These are phyloP conservation scores for Prosopocoilus inquinatus DNA, from an alignment of 2,888 invertebrate genomes.

Conservation along the genomic window DNA sequence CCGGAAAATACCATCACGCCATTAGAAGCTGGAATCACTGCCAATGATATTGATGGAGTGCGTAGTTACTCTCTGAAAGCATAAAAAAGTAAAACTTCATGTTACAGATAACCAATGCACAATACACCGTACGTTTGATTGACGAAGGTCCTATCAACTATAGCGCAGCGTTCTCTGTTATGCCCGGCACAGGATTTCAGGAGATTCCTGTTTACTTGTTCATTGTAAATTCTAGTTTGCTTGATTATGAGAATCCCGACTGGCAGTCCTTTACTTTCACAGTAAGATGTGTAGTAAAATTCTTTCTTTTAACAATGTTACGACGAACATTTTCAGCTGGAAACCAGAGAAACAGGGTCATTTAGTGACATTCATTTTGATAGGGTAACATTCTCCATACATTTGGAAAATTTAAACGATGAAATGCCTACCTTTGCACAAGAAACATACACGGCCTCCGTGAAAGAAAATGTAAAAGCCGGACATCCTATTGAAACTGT, in stretches of 20 bases:
- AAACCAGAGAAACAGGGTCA: neutral
- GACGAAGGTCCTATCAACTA: constrained; percentile 33
- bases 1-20: constrained; percentile 52
- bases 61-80: constrained; percentile 7
- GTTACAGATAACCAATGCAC: constrained; percentile 59
- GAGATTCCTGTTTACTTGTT: constrained; percentile 58
- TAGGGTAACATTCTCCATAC: constrained; percentile 46
- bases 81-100: constrained; percentile 8
- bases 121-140: constrained; percentile 53
- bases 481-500: constrained; percentile 55
- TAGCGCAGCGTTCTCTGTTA: constrained; percentile 58
- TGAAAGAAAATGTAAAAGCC: constrained; percentile 57
- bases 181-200: constrained; percentile 62
- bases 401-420: constrained; percentile 68
- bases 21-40: constrained; percentile 20
- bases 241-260: constrained; percentile 59
- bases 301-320: no score
- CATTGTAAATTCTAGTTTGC: constrained; percentile 53
- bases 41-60: constrained; percentile 48
- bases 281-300: constrained; percentile 32
- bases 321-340: neutral
- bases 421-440: constrained; percentile 63
- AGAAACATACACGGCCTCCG: constrained; percentile 45
- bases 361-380: constrained; percentile 1
- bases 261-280: constrained; percentile 53